These are phyloP conservation scores for Leptopilina syphax DNA, from an alignment of 2,888 invertebrate genomes.

Conservation along the genomic window DNA sequence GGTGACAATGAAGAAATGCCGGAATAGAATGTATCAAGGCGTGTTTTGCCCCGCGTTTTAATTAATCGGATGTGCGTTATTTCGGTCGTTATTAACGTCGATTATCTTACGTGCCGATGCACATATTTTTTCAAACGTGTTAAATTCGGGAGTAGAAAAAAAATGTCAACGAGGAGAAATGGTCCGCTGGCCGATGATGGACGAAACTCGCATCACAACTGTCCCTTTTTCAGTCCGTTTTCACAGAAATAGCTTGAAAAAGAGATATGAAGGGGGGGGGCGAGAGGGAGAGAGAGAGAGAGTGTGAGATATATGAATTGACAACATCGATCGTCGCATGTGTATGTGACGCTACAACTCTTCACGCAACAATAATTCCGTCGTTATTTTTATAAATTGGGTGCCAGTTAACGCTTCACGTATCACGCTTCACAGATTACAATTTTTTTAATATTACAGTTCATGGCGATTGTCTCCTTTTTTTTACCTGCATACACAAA, in stretches of 20 bases:
- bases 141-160: conserved; percentile 68
- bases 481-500: neutral
- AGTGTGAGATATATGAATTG: conserved; percentile 14
- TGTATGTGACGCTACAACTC: conserved; percentile 63
- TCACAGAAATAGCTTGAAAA: conserved; percentile 5
- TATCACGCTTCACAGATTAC: conserved; percentile 71
- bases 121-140: conserved; percentile 75
- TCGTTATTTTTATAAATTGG: conserved; percentile 77
- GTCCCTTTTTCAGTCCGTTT: conserved; percentile 49
- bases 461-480: conserved; percentile 3
- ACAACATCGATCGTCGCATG: conserved; percentile 51
- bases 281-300: too few relatives aligned
- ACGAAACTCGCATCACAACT: conserved; percentile 69
- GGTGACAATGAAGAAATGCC: conserved; percentile 17
- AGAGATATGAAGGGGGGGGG: neutral
- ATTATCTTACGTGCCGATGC: conserved; percentile 74
- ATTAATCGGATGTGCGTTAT: conserved; percentile 72
- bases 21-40: conserved; percentile 48
- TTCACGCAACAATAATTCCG: conserved; percentile 76
- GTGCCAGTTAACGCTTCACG: conserved; percentile 75
- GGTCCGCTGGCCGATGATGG: conserved; percentile 71
- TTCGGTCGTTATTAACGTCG: conserved; percentile 65
- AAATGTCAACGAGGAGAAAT: conserved; percentile 66
- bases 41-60: conserved; percentile 68
- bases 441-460: conserved; percentile 63